Base-by-base conservation (phyloP, 2,797 vertebrate genomes). In the Takifugu ocellatus region DNA sequence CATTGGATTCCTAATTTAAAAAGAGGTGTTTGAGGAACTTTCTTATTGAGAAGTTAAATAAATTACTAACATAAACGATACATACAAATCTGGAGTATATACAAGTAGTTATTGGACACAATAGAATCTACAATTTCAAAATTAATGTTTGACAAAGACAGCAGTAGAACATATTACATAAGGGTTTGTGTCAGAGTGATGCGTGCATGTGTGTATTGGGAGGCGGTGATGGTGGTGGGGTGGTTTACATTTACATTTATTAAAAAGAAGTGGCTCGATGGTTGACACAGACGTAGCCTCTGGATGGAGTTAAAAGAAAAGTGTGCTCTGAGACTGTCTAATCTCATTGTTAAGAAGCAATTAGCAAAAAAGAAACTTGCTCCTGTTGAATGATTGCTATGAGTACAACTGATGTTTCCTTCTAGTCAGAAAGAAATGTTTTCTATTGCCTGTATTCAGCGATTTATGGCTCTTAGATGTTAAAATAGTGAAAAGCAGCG, bases 61-160 rank as follows among this genome's bases (percentile, higher is more conserved):
- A 93, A 93, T 93, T 92, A 93, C 89, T 90, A 92, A 82, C 86
- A 89, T 90, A 88, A 86, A 92, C 70, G 78, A 89, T 90, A 89
- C 89, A 89, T 91, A 92, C 84, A 93, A 90, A 90, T 92, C 86
- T 91, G 88, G 64, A 88, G 84, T 93, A 92, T 93, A 82, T 93
- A 92, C 91, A 92, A 87, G 79, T 75, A 88, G 82, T 86, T 91
- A 88, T 88, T 89, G 81, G 79, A 90, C 74, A 83, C 72, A 65
- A 77, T 76, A 86, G 85, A 88, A 89, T 88, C 87, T 91, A 90
- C 84, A 90, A 83, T 89, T 87, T 82, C 68, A 87, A 79, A 76
- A 65, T 58, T 73, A 51, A 79, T 84, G 69, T 88, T 89, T 68
- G 79, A 86, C 72, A 73, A 74, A 72, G 73, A 89, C 84, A 83